Base-by-base conservation (phyloP, 2,797 vertebrate species). In the Peromyscus aztecus region DNA sequence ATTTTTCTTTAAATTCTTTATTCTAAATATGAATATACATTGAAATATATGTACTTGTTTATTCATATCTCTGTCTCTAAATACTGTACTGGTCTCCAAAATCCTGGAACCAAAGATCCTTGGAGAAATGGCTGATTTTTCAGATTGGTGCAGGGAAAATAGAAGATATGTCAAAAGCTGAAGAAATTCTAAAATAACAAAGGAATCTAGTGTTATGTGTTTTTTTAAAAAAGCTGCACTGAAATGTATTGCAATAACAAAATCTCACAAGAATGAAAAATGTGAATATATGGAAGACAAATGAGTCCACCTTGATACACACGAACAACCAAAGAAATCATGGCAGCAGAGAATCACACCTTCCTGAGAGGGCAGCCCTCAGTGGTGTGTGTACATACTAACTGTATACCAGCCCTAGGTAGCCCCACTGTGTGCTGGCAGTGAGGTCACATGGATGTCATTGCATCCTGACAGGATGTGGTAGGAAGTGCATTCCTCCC, bases 91-190 rank as follows among this genome's bases (percentile, higher is more conserved):
- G 2, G 55, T 93, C 27, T 88, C 29, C 52, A 88, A 59, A 40
- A 89, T 93, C 7, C 10, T 87, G 14, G 23, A 85, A 59, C 24
- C 34, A 89, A 13, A 27, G 0, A 82, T 88, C 8, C 31, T 81
- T 85, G 31, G 43, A 84, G 34, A 97, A 77, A 71, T 88, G 6
- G 24, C 46, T 90, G 27, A 9, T 55, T 88, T 94, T 93, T 89
- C 83, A 93, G 46, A 57, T 34, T 76, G 5, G 23, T 27, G 29
- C 59, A 81, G 31, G 31, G 12, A 89, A 96, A 85, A 84, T 31
- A 59, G 34, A 92, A 49, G 8, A 49, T 49, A 49, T 34, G 31
- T 11, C 40, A 75, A 59, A 90, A 75, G 83, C 34, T 73, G 55
- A 94, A 49, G 27, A 96, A 67, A 1, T 63, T 7, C 59, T 95